Percentiles rank a stretch among this genome's conserved stretches.
These are phyloP conservation scores for Megalonaias nervosa DNA, from an alignment of 1,140 invertebrate species.

Conservation along the genomic window DNA sequence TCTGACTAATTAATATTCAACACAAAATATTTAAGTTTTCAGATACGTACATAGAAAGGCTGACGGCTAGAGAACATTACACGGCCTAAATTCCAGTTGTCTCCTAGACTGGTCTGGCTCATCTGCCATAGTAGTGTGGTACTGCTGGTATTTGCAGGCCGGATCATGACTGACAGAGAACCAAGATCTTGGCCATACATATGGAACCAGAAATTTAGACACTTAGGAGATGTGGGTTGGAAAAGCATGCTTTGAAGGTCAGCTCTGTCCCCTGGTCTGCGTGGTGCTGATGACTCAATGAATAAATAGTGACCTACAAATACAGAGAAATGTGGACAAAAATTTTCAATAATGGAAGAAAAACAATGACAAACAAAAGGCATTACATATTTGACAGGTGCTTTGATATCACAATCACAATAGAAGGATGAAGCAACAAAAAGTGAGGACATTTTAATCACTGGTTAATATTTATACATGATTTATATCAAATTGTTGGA, in stretches of 20 bases:
- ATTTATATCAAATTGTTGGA: no score
- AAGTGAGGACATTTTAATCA: no score
- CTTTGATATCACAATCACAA: no score
- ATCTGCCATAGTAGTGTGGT: conserved; percentile 40
- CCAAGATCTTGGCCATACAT: conserved; percentile 64
- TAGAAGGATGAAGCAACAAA: no score
- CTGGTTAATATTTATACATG: no score
- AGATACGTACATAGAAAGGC: conserved; percentile 44
- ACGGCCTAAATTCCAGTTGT: conserved; percentile 42
- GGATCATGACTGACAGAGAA: conserved; percentile 58
- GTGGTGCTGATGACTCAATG: conserved; percentile 61
- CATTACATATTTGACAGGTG: no score
- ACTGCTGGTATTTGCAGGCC: conserved; percentile 29
- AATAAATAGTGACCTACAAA: conserved; percentile 61
- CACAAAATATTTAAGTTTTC: no score
- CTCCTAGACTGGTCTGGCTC: conserved; percentile 35
- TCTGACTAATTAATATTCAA: no score
- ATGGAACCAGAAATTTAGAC: conserved; percentile 75
- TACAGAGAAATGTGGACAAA: background rate
- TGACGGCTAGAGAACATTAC: conserved; percentile 35
- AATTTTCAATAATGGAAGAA: no score
- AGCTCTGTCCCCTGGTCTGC: conserved; percentile 53
- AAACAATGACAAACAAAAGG: no score
- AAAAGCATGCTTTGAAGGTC: conserved; percentile 58
- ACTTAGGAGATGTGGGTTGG: conserved; percentile 37